Conservation (phyloP, 2,113 vertebrate species). For the Elephantulus edwardii region DNA sequence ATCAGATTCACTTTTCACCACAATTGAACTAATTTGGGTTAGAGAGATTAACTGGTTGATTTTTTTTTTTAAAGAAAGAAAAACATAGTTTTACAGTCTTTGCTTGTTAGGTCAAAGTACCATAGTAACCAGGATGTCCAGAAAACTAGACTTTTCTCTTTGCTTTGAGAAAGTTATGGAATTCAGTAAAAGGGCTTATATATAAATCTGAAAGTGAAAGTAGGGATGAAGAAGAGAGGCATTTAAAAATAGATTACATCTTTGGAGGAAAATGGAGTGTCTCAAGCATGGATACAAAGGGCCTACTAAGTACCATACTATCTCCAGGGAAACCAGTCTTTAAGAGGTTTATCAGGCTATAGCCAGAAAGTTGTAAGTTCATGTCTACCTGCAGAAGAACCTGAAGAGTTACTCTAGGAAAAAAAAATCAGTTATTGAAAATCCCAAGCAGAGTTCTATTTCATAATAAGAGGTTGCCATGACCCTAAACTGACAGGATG, state of each 20-base stretch:
- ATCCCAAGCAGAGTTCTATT: not conserved
- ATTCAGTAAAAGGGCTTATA: not conserved
- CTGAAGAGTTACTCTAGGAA: not conserved
- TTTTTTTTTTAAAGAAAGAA: slow-evolving; percentile 6
- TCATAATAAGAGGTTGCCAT: not conserved
- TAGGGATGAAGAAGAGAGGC: not conserved
- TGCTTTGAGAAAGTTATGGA: not conserved
- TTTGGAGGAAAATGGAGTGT: not conserved
- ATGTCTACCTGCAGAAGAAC: not conserved
- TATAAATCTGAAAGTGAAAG: not conserved
- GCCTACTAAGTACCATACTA: not conserved
- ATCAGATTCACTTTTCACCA: slow-evolving; percentile 8
- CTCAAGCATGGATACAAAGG: not conserved
- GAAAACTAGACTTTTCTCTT: not conserved
- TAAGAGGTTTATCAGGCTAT: not conserved
- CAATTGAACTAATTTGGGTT: not conserved
- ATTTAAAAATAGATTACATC: not conserved
- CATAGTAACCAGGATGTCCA: not conserved
- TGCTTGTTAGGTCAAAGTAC: slow-evolving; percentile 44
- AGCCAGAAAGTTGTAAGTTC: not conserved
- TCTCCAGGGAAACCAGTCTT: not conserved
- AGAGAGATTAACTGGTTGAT: slow-evolving; percentile 27
- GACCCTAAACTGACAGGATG: not conserved
- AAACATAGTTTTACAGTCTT: not conserved
- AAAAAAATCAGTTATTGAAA: not conserved